A percentile compares a stretch with the other conserved stretches of the same genome.
Conservation (phyloP, 2,888 invertebrate species). For the Furcula furcula region DNA sequence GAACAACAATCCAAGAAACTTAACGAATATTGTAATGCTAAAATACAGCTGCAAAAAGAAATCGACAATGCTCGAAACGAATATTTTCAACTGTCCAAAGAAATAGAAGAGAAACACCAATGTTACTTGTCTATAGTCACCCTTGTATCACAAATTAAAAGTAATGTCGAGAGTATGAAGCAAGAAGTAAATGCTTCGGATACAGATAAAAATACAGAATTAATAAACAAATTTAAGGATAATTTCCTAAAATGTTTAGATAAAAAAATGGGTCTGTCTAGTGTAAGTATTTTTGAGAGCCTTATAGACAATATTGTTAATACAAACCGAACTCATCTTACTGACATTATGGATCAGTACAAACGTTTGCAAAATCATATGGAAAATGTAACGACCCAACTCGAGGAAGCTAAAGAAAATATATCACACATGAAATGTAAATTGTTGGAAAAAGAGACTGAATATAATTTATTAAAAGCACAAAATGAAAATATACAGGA, state of each 20-base stretch:
- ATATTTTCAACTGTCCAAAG: slow-evolving; percentile 35
- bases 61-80: slow-evolving; percentile 33
- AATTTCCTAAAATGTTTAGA: slow-evolving; percentile 51
- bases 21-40: slow-evolving; percentile 52
- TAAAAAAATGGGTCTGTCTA: slow-evolving; percentile 44
- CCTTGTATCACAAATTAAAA: slow-evolving; percentile 38
- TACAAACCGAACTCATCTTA: slow-evolving; percentile 42
- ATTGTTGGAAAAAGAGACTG: slow-evolving; percentile 51
- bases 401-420: slow-evolving; percentile 43
- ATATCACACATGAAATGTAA: slow-evolving; percentile 45
- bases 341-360: slow-evolving; percentile 35
- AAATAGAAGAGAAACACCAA: slow-evolving; percentile 43
- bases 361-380: slow-evolving; percentile 38
- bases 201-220: slow-evolving; percentile 20
- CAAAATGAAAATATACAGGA: slow-evolving; percentile 60
- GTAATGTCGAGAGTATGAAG: slow-evolving; percentile 37
- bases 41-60: slow-evolving; percentile 39
- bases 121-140: slow-evolving; percentile 35
- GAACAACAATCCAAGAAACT: slow-evolving; percentile 64
- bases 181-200: slow-evolving; percentile 25
- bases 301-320: slow-evolving; percentile 38
- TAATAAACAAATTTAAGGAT: slow-evolving; percentile 45
- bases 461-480: slow-evolving; percentile 47
- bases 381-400: slow-evolving; percentile 39
- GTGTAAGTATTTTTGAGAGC: slow-evolving; percentile 43